A percentile compares a stretch with the other conserved stretches of the same genome.
Evolutionary conservation across 2,888 invertebrate species (phyloP).

Genomic region (Cryptophagus acutangulus): DNA sequence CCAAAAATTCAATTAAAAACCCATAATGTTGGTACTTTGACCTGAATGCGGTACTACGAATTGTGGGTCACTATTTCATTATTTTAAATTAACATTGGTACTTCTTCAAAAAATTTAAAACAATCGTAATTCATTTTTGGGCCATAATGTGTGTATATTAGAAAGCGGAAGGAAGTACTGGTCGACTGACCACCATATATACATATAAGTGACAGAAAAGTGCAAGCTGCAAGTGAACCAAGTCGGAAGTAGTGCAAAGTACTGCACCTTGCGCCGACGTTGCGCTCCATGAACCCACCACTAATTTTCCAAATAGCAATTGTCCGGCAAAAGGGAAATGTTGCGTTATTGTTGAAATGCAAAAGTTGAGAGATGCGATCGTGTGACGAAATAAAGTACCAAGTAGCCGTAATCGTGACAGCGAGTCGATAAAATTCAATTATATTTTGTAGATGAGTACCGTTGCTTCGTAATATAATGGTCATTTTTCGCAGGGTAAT

Average conservation of each 20-base stretch:
- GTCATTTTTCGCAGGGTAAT: background rate
- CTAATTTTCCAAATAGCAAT: conserved; percentile 15
- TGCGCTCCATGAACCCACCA: conserved; percentile 22
- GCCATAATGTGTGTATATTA: too few species aligned
- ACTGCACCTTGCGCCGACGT: conserved; percentile 32
- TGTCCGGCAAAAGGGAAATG: conserved; percentile 7
- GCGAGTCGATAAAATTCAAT: background rate
- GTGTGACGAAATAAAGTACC: too few species aligned
- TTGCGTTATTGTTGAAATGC: too few species aligned
- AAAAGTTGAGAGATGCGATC: too few species aligned
- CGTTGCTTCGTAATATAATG: background rate
- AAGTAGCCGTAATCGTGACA: conserved; percentile 2
- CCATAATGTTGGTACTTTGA: too few species aligned
- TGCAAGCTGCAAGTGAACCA: conserved; percentile 25
- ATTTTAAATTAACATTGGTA: too few species aligned
- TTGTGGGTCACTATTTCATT: too few species aligned
- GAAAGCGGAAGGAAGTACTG: conserved; percentile 28
- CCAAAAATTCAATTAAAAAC: too few species aligned
- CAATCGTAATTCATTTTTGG: too few species aligned
- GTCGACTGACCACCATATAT: conserved; percentile 22
- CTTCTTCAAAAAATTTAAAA: too few species aligned
- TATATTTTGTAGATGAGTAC: background rate
- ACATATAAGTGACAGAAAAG: conserved; percentile 20
- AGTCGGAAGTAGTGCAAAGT: conserved; percentile 23
- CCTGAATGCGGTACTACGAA: too few species aligned